Base-by-base conservation (phyloP, 2,888 invertebrate species). In the Hemithea aestivaria region DNA sequence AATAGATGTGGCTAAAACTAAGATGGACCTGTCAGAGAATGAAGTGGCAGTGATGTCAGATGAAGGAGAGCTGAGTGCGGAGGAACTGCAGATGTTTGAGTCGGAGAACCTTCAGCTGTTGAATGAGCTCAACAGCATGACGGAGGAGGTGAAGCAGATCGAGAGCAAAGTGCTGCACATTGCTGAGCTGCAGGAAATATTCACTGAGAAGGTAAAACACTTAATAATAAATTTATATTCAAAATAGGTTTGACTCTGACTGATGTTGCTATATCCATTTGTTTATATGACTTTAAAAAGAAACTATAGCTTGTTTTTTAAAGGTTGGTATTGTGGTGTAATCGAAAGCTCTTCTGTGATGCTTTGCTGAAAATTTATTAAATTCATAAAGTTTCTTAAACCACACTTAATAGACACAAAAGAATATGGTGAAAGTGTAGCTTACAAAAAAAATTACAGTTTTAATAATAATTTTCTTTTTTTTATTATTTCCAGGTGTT, bases 141-240 rank as follows among this genome's bases (percentile, higher is more conserved):
- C 94, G 0, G 96, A 97, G 62, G 98, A 98, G 82, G 96, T 98
- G 0, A 92, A 92, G 71, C 94, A 93, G 70, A 95, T 96, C 59
- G 95, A 95, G 64, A 93, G 91, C 59, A 97, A 97, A 87, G 97
- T 99, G 0, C 92, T 97, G 0, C 96, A 98, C 68, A 98, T 99
- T 60, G 96, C 98, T 1, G 94, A 96, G 71, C 82, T 99, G 12
- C 99, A 99, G 72, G 96, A 98, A 74, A 92, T 97, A 51, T 98
- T 99, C 63, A 95, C 98, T 7, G 98, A 99, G 89, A 99, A 94
- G 91, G 90, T 90, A 58, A 32, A 23, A n/a, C n/a, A n/a, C n/a
- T 23, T 1, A 20, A 25, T 11, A 7, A 23, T 10, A 9, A 2
- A 7, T 6, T 11, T 1, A 12, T 27, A 21, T n/a, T 11, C 7